These are phyloP conservation scores for Nasonovia ribisnigri DNA, from an alignment of 2,888 invertebrate genomes.

Conservation along the genomic window DNA sequence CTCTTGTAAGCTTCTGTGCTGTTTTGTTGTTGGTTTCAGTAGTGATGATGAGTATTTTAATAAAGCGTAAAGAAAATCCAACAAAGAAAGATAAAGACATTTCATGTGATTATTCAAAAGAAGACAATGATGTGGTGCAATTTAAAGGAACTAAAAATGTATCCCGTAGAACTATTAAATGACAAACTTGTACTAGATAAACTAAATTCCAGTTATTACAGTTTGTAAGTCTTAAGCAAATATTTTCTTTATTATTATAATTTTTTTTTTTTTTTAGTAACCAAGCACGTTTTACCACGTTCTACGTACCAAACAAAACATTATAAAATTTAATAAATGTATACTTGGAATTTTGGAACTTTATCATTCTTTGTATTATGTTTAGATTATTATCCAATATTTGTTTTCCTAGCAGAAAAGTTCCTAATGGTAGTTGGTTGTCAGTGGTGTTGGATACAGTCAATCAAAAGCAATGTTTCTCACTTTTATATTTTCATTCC, in stretches of 20 bases:
- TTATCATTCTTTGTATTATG: slow-evolving; percentile 24
- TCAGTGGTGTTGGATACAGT: slow-evolving; percentile 60
- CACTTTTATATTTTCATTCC: slow-evolving; percentile 61
- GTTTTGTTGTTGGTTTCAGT: slow-evolving; percentile 27
- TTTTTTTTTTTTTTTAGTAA: slow-evolving; percentile 30
- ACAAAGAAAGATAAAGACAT: slow-evolving; percentile 56
- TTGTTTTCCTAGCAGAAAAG: slow-evolving; percentile 65
- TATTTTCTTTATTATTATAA: slow-evolving; percentile 29
- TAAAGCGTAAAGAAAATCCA: slow-evolving; percentile 44
- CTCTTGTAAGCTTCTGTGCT: slow-evolving; percentile 22
- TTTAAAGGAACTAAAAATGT: slow-evolving; percentile 53
- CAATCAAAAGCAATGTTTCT: slow-evolving; percentile 62
- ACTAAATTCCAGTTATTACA: slow-evolving; percentile 18
- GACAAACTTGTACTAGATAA: slow-evolving; percentile 38
- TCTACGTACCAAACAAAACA: slow-evolving; percentile 45
- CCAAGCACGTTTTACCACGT: slow-evolving; percentile 44
- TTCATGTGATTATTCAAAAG: neutral
- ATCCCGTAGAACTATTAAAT: slow-evolving; percentile 58
- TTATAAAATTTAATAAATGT: slow-evolving; percentile 24
- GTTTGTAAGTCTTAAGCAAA: slow-evolving; percentile 35
- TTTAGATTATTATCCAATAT: slow-evolving; percentile 41
- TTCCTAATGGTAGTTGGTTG: slow-evolving; percentile 62
- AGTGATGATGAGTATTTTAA: slow-evolving; percentile 19
- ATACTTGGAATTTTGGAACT: slow-evolving; percentile 44
- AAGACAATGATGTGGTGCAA: slow-evolving; percentile 43